Evolutionary conservation across 2,888 invertebrate genomes (phyloP), one percentile per base, ranked within the genome.

Genomic region (Drosophila pullipes): DNA sequence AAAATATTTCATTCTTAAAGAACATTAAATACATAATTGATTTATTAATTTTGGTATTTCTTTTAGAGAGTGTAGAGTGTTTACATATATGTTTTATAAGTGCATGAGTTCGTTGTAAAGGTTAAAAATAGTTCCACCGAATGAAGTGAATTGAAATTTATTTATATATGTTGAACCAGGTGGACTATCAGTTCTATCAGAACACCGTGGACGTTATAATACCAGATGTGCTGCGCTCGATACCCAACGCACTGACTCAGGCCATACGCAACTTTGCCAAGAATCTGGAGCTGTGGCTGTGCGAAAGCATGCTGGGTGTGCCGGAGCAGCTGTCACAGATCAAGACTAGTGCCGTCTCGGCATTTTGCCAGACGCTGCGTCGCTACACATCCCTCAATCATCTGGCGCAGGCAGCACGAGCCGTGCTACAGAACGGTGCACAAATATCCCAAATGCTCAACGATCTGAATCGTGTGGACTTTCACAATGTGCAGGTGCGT

Each of bases 351-450:
- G 96, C 97, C 18, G 98, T 98, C 2, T 97, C 97, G 74, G 97
- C 97, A 25, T 97, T 99, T 93, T 97, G 99, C 89, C 98, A 99
- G 93, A 99, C 98, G 30, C 94, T 99, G 91, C 95, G 99, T 47
- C 96, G 99, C 44, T 99, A 99, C 94, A 99, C 99, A 10, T 98
- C 98, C 35, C 95, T 99, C 75, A 99, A 99, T 94, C 99, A 99
- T 94, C 95, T 99, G 90, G 99, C 99, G 75, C 95, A 95, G 78
- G 94, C 94, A 13, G 99, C 99, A 9, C 95, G 99, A 63, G 98
- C 99, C 62, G 99, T 99, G 67, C 95, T 99, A 81, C 97, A 98
- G 94, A 99, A 99, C 94, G 96, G 97, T 82, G 96, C 97, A 83
- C 99, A 99, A 95, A 98, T 99, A 91, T 96, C 96, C 84, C 98